phyloP scores from a whole-genome alignment of 2,888 invertebrate genomes.

The Linnaemya tessellans region DNA sequence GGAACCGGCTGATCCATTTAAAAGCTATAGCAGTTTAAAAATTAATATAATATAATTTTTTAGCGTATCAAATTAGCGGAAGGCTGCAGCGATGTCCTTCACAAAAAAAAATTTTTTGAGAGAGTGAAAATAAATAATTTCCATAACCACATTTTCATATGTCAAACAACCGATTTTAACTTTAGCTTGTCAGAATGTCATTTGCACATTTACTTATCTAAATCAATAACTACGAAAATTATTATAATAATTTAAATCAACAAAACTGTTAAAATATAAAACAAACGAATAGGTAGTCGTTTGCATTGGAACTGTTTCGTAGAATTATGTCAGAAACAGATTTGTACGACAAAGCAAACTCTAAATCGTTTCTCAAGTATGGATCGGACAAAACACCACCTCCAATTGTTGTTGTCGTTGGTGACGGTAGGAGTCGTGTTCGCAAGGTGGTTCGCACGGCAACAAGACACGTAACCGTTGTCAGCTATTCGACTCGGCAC shows the following conservation, averaged over 20 bases:
- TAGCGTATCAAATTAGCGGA: too few species aligned
- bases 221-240: too few species aligned
- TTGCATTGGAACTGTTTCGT: slow-evolving; percentile 6
- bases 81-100: too few species aligned
- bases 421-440: slow-evolving; percentile 83
- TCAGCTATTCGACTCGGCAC: slow-evolving; percentile 83
- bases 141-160: too few species aligned
- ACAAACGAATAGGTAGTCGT: slow-evolving; percentile 15
- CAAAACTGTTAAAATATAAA: slow-evolving; percentile 22
- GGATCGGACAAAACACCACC: slow-evolving; percentile 81
- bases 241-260: slow-evolving; percentile 1
- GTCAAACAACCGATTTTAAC: too few species aligned
- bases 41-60: too few species aligned
- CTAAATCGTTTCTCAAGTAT: slow-evolving; percentile 82
- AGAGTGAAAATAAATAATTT: too few species aligned
- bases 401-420: slow-evolving; percentile 83
- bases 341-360: slow-evolving; percentile 75
- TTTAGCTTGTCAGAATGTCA: too few species aligned
- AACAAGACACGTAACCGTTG: slow-evolving; percentile 83
- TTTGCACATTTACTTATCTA: too few species aligned
- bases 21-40: too few species aligned
- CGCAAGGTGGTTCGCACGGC: slow-evolving; percentile 83
- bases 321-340: slow-evolving; percentile 79
- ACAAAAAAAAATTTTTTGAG: too few species aligned
- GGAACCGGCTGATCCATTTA: too few species aligned